Evolutionary conservation across 2,888 invertebrate species (phyloP).

Genomic region (Phalera bucephala): DNA sequence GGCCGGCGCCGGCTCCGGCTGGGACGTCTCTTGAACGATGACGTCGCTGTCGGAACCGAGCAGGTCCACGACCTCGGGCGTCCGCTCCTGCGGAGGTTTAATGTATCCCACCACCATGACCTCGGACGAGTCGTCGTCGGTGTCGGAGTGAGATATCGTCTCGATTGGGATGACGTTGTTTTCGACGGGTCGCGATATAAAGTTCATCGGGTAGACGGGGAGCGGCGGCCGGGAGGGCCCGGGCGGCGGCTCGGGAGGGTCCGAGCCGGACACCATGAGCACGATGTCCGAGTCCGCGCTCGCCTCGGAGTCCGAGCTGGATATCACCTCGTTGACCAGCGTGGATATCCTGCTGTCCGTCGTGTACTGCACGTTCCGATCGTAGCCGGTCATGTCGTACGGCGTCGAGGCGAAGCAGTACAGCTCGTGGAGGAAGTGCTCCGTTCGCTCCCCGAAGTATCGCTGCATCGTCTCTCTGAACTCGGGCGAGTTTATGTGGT

Average conservation of each 20-base stretch:
- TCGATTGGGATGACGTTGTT: conserved; percentile 68
- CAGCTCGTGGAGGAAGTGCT: conserved; percentile 95
- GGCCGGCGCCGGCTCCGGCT: conserved; percentile 30
- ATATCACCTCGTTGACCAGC: conserved; percentile 81
- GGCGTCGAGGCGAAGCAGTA: conserved; percentile 93
- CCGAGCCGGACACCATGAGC: conserved; percentile 34
- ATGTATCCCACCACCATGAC: conserved; percentile 86
- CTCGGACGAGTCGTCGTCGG: conserved; percentile 78
- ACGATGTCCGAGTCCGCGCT: conserved; percentile 41
- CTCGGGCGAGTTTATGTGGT: conserved; percentile 86
- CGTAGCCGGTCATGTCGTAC: conserved; percentile 92
- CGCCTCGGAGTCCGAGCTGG: conserved; percentile 48
- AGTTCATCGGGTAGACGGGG: conserved; percentile 53
- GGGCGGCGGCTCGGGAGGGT: conserved; percentile 24
- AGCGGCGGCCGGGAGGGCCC: conserved; percentile 34
- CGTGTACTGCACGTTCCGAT: conserved; percentile 87
- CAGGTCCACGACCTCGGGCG: conserved; percentile 85
- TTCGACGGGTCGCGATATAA: conserved; percentile 43
- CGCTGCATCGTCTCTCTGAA: conserved; percentile 88
- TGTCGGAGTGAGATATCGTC: conserved; percentile 73
- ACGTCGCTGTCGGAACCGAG: conserved; percentile 82
- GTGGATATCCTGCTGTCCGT: conserved; percentile 79
- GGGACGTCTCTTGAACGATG: conserved; percentile 55
- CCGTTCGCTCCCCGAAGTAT: conserved; percentile 87
- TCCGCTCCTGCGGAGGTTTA: conserved; percentile 85